Percentiles rank a stretch among this genome's conserved stretches.
Evolutionary conservation across 2,888 invertebrate species (phyloP).

Genomic region (Scaptomyza parva): DNA sequence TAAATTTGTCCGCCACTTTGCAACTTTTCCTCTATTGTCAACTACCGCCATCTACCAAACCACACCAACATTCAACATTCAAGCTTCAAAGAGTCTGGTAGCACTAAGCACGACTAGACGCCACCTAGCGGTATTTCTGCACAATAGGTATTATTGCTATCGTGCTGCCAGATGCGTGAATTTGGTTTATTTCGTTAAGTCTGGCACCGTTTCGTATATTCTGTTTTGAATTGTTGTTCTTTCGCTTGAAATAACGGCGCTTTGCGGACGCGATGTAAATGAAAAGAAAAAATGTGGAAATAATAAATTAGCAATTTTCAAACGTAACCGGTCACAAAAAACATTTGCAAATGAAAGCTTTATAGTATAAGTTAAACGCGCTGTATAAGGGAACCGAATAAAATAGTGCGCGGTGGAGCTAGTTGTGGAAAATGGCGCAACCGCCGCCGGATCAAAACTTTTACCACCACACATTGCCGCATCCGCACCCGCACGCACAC

Average conservation of each 20-base stretch:
- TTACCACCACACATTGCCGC: slow-evolving; percentile 70
- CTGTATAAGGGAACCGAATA: slow-evolving; percentile 25
- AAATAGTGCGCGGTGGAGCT: slow-evolving; percentile 34
- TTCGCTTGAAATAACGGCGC: slow-evolving; percentile 53
- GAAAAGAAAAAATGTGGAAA: slow-evolving; percentile 64
- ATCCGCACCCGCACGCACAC: slow-evolving; percentile 60
- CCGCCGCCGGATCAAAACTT: slow-evolving; percentile 77
- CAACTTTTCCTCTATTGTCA: rapidly evolving
- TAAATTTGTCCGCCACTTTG: background rate
- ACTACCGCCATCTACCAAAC: slow-evolving; percentile 24
- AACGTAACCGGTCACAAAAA: slow-evolving; percentile 70
- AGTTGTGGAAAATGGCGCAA: slow-evolving; percentile 76
- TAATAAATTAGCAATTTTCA: slow-evolving; percentile 53
- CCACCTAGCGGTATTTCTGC: slow-evolving; percentile 3
- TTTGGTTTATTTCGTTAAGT: background rate
- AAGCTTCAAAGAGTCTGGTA: slow-evolving; percentile 1
- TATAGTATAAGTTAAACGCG: slow-evolving; percentile 30
- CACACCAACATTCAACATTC: background rate
- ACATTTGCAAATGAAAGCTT: slow-evolving; percentile 30
- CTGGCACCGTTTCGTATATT: slow-evolving; percentile 32
- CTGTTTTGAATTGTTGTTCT: slow-evolving; percentile 60
- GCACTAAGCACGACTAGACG: background rate
- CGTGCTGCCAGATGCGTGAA: slow-evolving; percentile 23
- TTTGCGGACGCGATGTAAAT: slow-evolving; percentile 52
- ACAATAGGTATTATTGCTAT: no score